These are phyloP conservation scores for Ammospiza nelsoni DNA, from an alignment of 2,113 vertebrate species.

Conservation along the genomic window DNA sequence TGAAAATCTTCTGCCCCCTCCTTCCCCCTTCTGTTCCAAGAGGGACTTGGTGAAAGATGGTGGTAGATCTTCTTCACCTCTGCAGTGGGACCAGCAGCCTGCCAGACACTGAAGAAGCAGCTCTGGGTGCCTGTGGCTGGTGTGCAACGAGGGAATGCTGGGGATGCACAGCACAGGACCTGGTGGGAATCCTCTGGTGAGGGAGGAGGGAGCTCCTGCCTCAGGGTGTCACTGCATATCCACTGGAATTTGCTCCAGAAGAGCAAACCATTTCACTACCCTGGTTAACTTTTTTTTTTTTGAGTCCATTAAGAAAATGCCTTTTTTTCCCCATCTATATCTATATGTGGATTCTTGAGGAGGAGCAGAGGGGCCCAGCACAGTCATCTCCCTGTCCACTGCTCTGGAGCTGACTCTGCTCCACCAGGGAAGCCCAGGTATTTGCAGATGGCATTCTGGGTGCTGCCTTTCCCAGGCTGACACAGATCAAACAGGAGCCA, in stretches of 20 bases:
- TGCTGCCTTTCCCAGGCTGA: not conserved
- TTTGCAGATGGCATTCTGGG: constrained; percentile 3
- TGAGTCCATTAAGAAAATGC: not conserved
- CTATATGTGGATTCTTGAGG: not conserved
- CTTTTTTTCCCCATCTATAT: not conserved
- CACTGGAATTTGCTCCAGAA: not conserved
- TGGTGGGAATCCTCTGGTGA: not conserved
- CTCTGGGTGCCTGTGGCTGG: not conserved
- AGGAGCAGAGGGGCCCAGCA: not conserved
- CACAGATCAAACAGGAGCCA: constrained; percentile 37
- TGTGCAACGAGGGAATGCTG: not conserved
- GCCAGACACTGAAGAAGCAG: not conserved
- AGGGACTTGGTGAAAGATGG: not conserved
- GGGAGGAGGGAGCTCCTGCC: not conserved
- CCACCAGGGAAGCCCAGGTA: constrained; percentile 1
- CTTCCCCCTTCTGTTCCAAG: not conserved
- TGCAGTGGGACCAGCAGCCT: not conserved
- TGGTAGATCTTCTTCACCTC: not conserved
- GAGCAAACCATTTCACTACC: not conserved
- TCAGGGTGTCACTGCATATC: not conserved
- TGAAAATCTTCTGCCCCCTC: not conserved
- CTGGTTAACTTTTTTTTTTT: not conserved
- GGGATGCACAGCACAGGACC: not conserved
- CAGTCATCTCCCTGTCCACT: not conserved
- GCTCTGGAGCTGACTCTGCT: constrained; percentile 4